phyloP scores from a whole-genome alignment of 2,888 invertebrate genomes.

The Corythucha ciliata region DNA sequence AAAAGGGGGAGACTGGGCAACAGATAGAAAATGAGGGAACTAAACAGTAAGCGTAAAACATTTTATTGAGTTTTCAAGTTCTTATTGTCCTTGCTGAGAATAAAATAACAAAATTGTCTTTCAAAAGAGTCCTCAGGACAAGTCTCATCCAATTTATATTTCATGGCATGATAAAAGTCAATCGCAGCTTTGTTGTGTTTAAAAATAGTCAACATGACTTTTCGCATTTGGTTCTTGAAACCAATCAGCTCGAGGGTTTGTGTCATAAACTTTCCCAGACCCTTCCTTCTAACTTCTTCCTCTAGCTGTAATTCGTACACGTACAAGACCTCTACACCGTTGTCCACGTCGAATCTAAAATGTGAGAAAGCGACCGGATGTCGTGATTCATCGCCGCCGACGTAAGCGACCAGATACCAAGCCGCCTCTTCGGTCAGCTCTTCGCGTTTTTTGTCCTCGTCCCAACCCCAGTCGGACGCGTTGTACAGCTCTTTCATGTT shows the following conservation, averaged over 20 bases:
- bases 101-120: conserved; percentile 30
- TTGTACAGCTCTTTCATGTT: conserved; percentile 73
- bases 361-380: conserved; percentile 65
- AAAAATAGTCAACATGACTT: conserved; percentile 72
- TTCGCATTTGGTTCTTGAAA: conserved; percentile 61
- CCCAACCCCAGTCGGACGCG: conserved; percentile 74
- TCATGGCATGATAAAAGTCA: conserved; percentile 61
- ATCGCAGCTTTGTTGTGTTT: conserved; percentile 64
- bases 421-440: conserved; percentile 65
- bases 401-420: conserved; percentile 57
- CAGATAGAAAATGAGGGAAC: neutral
- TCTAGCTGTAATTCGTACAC: conserved; percentile 84
- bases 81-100: conserved; percentile 32
- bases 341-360: conserved; percentile 75
- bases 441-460: conserved; percentile 57
- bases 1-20: neutral
- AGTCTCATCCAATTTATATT: conserved; percentile 53
- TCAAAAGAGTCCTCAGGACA: conserved; percentile 47
- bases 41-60: neutral
- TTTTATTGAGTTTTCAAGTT: conserved; percentile 5
- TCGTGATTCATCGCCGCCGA: conserved; percentile 33
- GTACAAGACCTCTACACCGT: conserved; percentile 64
- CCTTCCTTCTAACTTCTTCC: conserved; percentile 58
- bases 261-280: conserved; percentile 75
- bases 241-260: conserved; percentile 67